Evolutionary conservation across 2,113 vertebrate genomes (phyloP).

Genomic region (Bos javanicus): DNA sequence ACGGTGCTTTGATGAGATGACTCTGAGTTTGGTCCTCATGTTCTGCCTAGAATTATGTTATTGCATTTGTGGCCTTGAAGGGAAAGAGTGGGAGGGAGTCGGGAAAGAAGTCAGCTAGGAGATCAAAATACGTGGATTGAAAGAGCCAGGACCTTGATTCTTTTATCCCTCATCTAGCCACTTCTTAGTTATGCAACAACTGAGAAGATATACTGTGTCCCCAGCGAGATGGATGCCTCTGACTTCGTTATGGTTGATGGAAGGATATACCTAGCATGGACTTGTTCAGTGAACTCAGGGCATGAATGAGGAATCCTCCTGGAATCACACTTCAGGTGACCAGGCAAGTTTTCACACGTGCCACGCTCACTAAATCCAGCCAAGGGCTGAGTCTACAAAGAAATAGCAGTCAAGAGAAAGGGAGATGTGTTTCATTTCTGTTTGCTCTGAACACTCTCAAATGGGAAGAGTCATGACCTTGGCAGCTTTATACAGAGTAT

Average conservation of each 20-base stretch:
- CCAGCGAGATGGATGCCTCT: background rate
- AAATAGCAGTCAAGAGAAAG: background rate
- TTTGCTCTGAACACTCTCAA: background rate
- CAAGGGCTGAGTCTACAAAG: background rate
- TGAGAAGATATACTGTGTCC: background rate
- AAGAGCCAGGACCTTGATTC: background rate
- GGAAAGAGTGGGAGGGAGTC: background rate
- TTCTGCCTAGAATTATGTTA: background rate
- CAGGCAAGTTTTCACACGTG: background rate
- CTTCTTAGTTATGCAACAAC: background rate
- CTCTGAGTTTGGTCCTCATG: background rate
- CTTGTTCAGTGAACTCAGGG: background rate
- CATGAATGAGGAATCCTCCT: background rate
- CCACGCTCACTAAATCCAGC: background rate
- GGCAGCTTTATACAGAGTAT: background rate
- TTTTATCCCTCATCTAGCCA: background rate
- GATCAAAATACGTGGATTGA: background rate
- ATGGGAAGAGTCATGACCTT: background rate
- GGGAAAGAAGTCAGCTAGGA: background rate
- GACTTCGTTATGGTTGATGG: background rate
- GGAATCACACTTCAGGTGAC: background rate
- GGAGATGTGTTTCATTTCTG: background rate
- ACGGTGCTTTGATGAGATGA: background rate
- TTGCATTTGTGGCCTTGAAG: background rate
- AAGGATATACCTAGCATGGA: background rate